These are phyloP conservation scores for Semotilus atromaculatus DNA, from an alignment of 2,797 vertebrate genomes.

Conservation along the genomic window DNA sequence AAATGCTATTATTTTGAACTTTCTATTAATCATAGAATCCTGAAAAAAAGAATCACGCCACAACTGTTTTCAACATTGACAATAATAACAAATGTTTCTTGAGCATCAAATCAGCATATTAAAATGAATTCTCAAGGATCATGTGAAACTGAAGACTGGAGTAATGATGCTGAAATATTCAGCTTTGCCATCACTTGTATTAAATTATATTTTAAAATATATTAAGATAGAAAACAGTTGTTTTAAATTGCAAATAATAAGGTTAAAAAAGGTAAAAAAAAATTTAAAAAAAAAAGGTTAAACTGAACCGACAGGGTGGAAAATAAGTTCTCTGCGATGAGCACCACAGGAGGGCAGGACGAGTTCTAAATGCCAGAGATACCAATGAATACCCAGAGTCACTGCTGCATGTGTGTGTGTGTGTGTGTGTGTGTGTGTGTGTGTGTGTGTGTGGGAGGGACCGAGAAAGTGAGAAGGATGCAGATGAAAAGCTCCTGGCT, in stretches of 20 bases:
- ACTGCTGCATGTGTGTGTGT: not conserved
- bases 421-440: not conserved
- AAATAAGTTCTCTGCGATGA: not conserved
- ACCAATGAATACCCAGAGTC: constrained; percentile 5
- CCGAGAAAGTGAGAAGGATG: constrained; percentile 19
- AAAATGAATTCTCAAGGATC: not conserved
- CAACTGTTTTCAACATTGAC: no score
- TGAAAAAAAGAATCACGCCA: not conserved
- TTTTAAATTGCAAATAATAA: not conserved
- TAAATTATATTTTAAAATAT: no score
- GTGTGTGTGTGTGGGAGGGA: not conserved
- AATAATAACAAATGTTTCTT: not conserved
- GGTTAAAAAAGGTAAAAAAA: no score
- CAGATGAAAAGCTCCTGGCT: not conserved
- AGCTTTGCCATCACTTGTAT: not conserved
- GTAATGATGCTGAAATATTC: not conserved
- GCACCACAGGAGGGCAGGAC: not conserved
- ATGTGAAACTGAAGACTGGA: not conserved
- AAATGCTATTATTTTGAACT: not conserved
- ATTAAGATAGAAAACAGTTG: not conserved
- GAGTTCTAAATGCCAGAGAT: constrained; percentile 10
- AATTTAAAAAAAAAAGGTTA: no score
- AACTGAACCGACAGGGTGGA: not conserved
- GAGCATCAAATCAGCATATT: not conserved
- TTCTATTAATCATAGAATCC: not conserved